Percentiles rank a stretch among this genome's conserved stretches.
Evolutionary conservation across 2,797 vertebrate genomes (phyloP).

Genomic region (Gila robusta): DNA sequence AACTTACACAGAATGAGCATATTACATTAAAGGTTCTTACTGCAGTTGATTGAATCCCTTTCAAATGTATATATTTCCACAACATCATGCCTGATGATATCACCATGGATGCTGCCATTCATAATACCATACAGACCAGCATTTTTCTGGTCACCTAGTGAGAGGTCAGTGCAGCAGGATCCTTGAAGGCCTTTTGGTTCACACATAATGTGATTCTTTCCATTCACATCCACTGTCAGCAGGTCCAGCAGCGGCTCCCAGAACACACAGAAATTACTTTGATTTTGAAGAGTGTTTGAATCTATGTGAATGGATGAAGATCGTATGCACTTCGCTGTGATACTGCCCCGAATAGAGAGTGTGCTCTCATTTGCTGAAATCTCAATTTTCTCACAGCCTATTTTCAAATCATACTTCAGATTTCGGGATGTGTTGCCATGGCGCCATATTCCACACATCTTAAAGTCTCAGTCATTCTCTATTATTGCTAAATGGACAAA

Average conservation of each 20-base stretch:
- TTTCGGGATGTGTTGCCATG: slow-evolving; percentile 46
- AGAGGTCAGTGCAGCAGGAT: slow-evolving; percentile 73
- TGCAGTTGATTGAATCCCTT: slow-evolving; percentile 32
- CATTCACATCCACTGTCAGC: slow-evolving; percentile 68
- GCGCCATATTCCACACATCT: slow-evolving; percentile 76
- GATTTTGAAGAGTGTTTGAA: rapidly evolving
- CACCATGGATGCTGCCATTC: not conserved
- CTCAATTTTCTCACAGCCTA: slow-evolving; percentile 65
- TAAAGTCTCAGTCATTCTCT: slow-evolving; percentile 60
- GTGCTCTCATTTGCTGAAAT: slow-evolving; percentile 69
- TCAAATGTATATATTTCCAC: slow-evolving; percentile 48
- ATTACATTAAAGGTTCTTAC: slow-evolving; percentile 67
- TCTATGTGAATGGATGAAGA: slow-evolving; percentile 9
- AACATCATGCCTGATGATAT: rapidly evolving
- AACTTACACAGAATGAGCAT: not conserved
- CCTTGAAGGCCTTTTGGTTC: slow-evolving; percentile 51
- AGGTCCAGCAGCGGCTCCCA: slow-evolving; percentile 79
- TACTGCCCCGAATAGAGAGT: slow-evolving; percentile 69
- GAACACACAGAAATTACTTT: slow-evolving; percentile 70
- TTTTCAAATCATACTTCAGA: slow-evolving; percentile 64
- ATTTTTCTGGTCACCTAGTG: rapidly evolving
- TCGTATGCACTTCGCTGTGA: slow-evolving; percentile 65
- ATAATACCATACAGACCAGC: slow-evolving; percentile 60
- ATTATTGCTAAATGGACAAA: slow-evolving; percentile 50
- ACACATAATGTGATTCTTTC: slow-evolving; percentile 63